Conservation (phyloP, 2,888 invertebrate species). For the Melinaea menophilus region DNA sequence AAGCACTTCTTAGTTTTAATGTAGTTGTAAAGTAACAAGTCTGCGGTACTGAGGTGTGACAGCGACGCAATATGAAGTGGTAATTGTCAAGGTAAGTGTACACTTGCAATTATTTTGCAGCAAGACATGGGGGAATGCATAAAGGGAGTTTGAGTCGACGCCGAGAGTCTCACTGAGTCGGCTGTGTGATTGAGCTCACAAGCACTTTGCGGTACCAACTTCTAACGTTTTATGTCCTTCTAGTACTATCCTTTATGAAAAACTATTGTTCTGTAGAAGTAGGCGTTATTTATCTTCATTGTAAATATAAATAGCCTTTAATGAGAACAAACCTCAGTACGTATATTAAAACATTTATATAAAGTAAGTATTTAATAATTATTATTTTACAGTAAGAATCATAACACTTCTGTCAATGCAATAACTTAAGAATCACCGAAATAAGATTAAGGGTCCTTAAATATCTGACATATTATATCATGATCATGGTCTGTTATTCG, state of each 20-base stretch:
- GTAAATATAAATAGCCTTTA: slow-evolving; percentile 9
- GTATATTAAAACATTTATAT: no score
- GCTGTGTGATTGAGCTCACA: slow-evolving; percentile 4
- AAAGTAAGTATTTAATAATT: no score
- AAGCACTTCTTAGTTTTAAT: not conserved
- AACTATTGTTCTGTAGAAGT: not conserved
- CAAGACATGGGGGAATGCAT: slow-evolving; percentile 66
- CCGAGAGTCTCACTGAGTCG: slow-evolving; percentile 10
- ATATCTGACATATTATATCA: no score
- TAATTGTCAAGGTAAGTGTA: slow-evolving; percentile 68
- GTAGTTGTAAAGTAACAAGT: not conserved
- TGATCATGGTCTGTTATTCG: no score
- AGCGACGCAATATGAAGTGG: slow-evolving; percentile 56
- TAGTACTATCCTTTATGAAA: not conserved
- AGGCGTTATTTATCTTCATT: not conserved
- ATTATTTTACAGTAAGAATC: no score
- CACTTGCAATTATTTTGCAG: slow-evolving; percentile 69
- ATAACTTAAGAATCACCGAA: no score
- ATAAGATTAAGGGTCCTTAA: no score
- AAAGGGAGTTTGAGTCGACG: slow-evolving; percentile 55
- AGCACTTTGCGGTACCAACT: not conserved
- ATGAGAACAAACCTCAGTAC: no score
- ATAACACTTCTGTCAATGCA: no score
- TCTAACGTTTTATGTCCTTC: not conserved
- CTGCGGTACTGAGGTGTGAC: slow-evolving; percentile 29